Evolutionary conservation across 2,888 invertebrate genomes (phyloP), one percentile per base, ranked within the genome.

Genomic region (Amblyjoppa fuscipennis): DNA sequence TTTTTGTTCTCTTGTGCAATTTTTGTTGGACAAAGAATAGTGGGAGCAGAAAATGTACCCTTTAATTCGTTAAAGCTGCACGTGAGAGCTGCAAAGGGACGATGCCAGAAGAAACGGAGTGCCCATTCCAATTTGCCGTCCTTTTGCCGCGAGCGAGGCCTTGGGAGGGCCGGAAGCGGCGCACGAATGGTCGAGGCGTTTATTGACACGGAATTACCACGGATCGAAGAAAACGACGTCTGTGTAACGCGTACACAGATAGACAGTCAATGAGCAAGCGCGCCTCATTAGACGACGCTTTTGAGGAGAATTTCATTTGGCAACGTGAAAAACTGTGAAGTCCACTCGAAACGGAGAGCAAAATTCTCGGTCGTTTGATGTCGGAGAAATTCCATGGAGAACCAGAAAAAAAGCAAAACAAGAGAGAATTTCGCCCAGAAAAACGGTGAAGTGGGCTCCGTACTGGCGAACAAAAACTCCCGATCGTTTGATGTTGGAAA

Each of bases 281-380:
- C 13, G 25, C 61, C 61, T 66, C 64, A 66, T 59, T 69, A 59
- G 61, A 16, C 49, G 5, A n/a, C 61, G 53, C 31, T 34, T 53
- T 38, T 20, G 78, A 74, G 66, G 64, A 34, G 45, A 71, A 78
- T 79, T 78, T 78, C 70, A 38, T 64, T 75, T 41, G 4, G 64
- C 51, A 16, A 56, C 49, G 61, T 41, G 68, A 13, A 13, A 28
- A 61, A 41, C 16, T 25, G 45, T 34, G 49, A 38, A 38, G 68
- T 81, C 81, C 6, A 53, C 84, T 68, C 73, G 66, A 20, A 66
- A 77, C 31, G 34, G 66, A 5, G 53, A 66, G 28, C 28, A 25
- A 73, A 51, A 73, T 38, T 38, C 69, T 61, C 20, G 41, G 64
- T 59, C 34, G 80, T 83, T 83, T 83, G 83, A 83, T 83, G 79